Base-by-base conservation (phyloP, 92 coral and sea anemone species). In the Palythoa grandis region DNA sequence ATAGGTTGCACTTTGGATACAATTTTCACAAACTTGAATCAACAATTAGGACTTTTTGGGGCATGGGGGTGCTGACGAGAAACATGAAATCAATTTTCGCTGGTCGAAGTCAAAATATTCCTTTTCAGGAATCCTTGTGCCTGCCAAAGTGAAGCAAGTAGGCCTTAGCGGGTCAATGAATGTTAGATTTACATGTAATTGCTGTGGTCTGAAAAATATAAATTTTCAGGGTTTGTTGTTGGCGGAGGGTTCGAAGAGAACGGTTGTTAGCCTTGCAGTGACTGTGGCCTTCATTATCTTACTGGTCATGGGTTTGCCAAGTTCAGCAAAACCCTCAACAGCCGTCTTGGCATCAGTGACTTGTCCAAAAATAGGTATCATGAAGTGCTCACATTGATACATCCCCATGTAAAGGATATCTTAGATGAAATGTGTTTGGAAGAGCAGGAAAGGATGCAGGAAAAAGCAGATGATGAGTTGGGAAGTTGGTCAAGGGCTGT, bases 401-500 rank as follows among this genome's bases (percentile, higher is more conserved):
- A 54, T 54, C 15, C 13, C 15, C 60, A 11, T 11, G 17, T 54
- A 54, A 54, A 54, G 13, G 60, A 11, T 54, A 54, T 54, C 60
- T 54, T 11, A 54, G 60, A 40, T 15, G 17, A 54, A 54, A 54
- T 54, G 60, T 54, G 60, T 54, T 11, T 11, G 17, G 60, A 54
- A 54, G 60, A 54, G 17, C 13, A 54, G 60, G 60, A 15, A 11
- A 11, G 17, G 60, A 54, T 54, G 60, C 13, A 54, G 17, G 17
- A 54, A 15, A 11, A 11, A 13, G 60, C 13, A 54, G 60, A 54
- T 54, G 60, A 11, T 54, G 60, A 61, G 68, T 25, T 89, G 79
- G 90, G 88, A 65, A 82, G 90, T 74, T 92, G 90, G 88, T 48
- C 77, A 22, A 72, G 87, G 47, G 95, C 91, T 9, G 90, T 87